Percentiles rank a stretch among this genome's conserved stretches.
phyloP scores from a whole-genome alignment of 64 coral and sea anemone species.

The Montipora cactus region DNA sequence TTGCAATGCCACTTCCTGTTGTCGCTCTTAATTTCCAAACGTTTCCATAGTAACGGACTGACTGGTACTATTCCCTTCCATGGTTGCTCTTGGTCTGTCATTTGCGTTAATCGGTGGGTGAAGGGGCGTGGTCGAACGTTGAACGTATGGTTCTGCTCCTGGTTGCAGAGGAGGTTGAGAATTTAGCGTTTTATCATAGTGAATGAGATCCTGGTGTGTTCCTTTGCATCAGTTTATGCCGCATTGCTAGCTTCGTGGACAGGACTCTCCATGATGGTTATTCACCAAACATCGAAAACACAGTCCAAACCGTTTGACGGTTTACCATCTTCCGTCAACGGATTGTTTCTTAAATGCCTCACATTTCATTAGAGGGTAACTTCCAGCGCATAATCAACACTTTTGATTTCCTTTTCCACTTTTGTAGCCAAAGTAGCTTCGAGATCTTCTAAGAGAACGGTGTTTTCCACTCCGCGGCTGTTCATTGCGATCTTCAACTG shows the following conservation, averaged over 20 bases:
- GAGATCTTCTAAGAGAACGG: too few relatives aligned
- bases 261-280: slow-evolving; percentile 39
- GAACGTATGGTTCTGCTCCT: too few relatives aligned
- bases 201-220: too few relatives aligned
- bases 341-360: slow-evolving; percentile 18
- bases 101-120: too few relatives aligned
- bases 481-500: background rate
- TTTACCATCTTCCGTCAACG: slow-evolving; percentile 47
- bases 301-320: slow-evolving; percentile 61
- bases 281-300: slow-evolving; percentile 66
- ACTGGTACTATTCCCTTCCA: too few relatives aligned
- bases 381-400: background rate
- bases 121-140: too few relatives aligned
- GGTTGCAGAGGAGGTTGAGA: too few relatives aligned
- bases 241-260: slow-evolving; percentile 20
- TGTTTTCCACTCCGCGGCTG: background rate
- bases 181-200: too few relatives aligned
- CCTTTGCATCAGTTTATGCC: background rate
- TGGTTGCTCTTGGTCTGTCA: too few relatives aligned
- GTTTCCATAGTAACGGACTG: too few relatives aligned
- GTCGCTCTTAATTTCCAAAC: too few relatives aligned
- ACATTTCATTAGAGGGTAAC: slow-evolving; percentile 16
- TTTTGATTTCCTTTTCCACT: background rate
- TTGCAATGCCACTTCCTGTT: too few relatives aligned
- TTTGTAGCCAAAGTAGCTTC: background rate